Evolutionary conservation across 2,888 invertebrate genomes (phyloP).

Genomic region (Tipula confusa): DNA sequence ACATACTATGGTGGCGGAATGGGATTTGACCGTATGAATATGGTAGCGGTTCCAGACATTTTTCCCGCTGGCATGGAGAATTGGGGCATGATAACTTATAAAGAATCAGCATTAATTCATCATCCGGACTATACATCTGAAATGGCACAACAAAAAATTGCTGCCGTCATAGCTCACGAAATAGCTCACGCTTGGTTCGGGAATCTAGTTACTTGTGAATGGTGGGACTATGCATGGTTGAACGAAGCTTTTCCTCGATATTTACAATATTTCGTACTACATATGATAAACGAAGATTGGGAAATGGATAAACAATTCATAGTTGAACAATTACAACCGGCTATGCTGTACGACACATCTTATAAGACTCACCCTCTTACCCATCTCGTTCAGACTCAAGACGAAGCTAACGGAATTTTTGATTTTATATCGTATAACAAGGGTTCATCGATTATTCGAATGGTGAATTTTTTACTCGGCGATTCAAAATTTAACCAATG

Average conservation of each 20-base stretch:
- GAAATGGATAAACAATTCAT: constrained; percentile 66
- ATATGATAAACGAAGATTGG: constrained; percentile 61
- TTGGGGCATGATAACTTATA: constrained; percentile 81
- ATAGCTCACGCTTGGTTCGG: constrained; percentile 67
- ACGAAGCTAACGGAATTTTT: constrained; percentile 59
- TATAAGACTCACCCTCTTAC: constrained; percentile 55
- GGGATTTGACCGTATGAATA: constrained; percentile 68
- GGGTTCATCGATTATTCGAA: constrained; percentile 60
- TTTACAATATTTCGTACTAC: constrained; percentile 59
- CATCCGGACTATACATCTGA: constrained; percentile 58
- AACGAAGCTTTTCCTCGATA: constrained; percentile 66
- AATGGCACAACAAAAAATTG: constrained; percentile 58
- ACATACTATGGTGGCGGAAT: constrained; percentile 50
- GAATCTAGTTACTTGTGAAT: constrained; percentile 54
- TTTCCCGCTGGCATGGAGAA: constrained; percentile 87
- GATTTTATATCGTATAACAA: constrained; percentile 66
- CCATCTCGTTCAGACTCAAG: constrained; percentile 55
- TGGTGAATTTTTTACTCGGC: constrained; percentile 63
- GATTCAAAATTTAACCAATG: constrained; percentile 53
- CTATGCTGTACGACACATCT: constrained; percentile 57
- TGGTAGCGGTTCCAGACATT: constrained; percentile 80
- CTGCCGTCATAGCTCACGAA: constrained; percentile 53
- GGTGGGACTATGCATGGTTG: constrained; percentile 59
- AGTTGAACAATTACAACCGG: constrained; percentile 61
- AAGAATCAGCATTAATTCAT: constrained; percentile 65